A percentile compares a stretch with the other conserved stretches of the same genome.
Evolutionary conservation across 2,113 vertebrate genomes (phyloP).

Genomic region (Centrocercus urophasianus): DNA sequence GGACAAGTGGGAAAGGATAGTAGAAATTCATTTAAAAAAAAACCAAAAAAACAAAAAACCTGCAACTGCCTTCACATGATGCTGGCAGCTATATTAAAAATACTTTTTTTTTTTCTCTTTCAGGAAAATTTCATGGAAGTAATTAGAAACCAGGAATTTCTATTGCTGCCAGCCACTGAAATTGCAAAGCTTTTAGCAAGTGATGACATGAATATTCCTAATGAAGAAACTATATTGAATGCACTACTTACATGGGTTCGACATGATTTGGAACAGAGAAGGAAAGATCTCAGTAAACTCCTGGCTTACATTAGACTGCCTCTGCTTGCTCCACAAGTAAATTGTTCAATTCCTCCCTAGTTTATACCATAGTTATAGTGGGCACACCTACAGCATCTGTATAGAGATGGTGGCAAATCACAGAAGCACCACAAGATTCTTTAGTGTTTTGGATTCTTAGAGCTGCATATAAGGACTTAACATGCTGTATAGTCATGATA

Average conservation of each 20-base stretch:
- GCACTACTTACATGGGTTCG: constrained; percentile 93
- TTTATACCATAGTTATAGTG: neutral
- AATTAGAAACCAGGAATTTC: constrained; percentile 95
- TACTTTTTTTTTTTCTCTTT: constrained; percentile 31
- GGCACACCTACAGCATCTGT: neutral
- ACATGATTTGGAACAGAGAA: constrained; percentile 85
- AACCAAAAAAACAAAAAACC: neutral
- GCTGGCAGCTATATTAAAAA: neutral
- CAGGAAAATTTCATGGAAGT: constrained; percentile 98
- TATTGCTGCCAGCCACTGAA: constrained; percentile 90
- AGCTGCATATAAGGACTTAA: neutral
- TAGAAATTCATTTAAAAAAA: neutral
- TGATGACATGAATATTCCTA: constrained; percentile 96
- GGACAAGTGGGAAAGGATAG: neutral
- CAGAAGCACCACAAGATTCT: neutral
- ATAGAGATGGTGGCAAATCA: neutral
- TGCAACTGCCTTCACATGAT: neutral
- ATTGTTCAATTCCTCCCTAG: neutral
- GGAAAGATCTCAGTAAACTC: constrained; percentile 87
- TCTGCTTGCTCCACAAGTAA: constrained; percentile 94
- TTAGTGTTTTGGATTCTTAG: neutral
- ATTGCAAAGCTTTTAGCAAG: constrained; percentile 93
- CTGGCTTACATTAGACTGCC: constrained; percentile 93
- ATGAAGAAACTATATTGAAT: constrained; percentile 93
- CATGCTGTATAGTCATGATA: neutral